Conservation (phyloP, 1,140 invertebrate genomes). For the Sitophilus oryzae region DNA sequence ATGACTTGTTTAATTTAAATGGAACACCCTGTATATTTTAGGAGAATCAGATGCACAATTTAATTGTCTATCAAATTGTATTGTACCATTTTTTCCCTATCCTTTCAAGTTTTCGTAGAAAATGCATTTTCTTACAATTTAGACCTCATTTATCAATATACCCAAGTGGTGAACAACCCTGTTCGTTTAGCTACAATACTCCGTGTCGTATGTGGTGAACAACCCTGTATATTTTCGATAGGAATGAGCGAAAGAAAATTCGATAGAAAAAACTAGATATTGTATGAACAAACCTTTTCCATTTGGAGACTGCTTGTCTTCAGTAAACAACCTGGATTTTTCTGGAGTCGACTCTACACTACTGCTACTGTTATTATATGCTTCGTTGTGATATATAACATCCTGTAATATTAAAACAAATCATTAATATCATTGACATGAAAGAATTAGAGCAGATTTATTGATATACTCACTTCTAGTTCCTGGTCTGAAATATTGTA, state of each 20-base stretch:
- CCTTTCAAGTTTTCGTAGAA: too few relatives aligned
- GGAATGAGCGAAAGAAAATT: too few relatives aligned
- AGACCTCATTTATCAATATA: too few relatives aligned
- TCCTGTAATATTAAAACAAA: slow-evolving; percentile 52
- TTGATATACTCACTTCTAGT: slow-evolving; percentile 54
- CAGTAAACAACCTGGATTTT: slow-evolving; percentile 41
- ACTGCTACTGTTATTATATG: slow-evolving; percentile 57
- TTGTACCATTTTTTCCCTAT: too few relatives aligned
- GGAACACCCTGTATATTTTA: not conserved
- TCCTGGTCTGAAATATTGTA: slow-evolving; percentile 71
- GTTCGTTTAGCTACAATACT: too few relatives aligned
- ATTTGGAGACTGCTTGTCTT: slow-evolving; percentile 20
- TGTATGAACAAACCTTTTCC: slow-evolving; percentile 46
- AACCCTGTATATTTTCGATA: too few relatives aligned
- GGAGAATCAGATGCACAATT: too few relatives aligned
- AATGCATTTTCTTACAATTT: too few relatives aligned
- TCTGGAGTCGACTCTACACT: slow-evolving; percentile 55
- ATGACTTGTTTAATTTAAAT: not conserved
- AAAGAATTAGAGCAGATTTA: not conserved
- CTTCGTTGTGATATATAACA: slow-evolving; percentile 69
- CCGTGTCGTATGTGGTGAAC: too few relatives aligned
- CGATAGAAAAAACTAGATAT: too few relatives aligned
- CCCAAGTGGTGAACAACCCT: too few relatives aligned
- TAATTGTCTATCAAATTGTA: too few relatives aligned
- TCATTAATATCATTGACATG: not conserved